Evolutionary conservation across 2,113 vertebrate species (phyloP).

Genomic region (Ciconia stormi): DNA sequence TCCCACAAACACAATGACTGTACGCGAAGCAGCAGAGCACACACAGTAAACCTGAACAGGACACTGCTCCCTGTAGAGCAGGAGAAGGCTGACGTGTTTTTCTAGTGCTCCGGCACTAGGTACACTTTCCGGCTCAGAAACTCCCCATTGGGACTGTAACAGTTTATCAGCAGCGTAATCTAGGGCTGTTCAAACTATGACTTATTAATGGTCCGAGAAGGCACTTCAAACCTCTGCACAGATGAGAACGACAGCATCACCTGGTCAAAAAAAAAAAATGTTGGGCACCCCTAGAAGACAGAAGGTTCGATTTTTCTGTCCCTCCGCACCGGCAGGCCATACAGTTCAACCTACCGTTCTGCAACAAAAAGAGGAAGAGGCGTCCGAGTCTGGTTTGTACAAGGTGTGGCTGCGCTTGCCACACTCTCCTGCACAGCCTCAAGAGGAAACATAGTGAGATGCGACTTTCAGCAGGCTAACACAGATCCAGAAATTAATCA

Average conservation of each 20-base stretch:
- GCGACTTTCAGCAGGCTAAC: neutral
- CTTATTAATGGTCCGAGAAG: neutral
- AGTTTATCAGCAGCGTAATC: neutral
- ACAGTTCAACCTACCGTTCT: neutral
- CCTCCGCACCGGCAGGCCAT: rapidly evolving
- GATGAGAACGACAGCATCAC: neutral
- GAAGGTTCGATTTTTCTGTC: neutral
- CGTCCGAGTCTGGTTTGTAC: neutral
- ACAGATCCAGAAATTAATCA: neutral
- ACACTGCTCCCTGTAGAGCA: neutral
- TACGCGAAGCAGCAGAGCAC: neutral
- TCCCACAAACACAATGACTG: neutral
- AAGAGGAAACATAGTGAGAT: neutral
- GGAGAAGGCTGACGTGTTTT: neutral
- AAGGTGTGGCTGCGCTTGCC: neutral
- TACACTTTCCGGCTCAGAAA: neutral
- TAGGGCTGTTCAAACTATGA: neutral
- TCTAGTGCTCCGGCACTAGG: neutral
- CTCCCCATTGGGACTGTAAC: neutral
- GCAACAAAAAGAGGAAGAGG: neutral
- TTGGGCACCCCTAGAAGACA: neutral
- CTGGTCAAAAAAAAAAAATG: no score
- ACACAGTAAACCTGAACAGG: neutral
- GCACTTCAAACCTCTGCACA: neutral
- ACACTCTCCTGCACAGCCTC: neutral